Evolutionary conservation across 2,888 invertebrate genomes (phyloP).

Genomic region (Lepidonotus clava): DNA sequence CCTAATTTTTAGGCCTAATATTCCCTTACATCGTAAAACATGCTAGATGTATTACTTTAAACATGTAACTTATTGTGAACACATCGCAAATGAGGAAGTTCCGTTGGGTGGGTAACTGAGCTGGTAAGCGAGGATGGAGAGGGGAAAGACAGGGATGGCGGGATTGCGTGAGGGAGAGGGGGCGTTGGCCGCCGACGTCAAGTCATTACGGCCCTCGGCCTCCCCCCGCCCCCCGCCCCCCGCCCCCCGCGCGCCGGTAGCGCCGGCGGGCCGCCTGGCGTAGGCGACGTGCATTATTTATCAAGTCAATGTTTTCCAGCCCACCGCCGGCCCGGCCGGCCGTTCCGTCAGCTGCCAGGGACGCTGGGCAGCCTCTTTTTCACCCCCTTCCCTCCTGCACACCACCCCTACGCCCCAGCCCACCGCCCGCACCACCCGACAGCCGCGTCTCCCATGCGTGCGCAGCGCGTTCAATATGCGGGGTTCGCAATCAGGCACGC

Average conservation of each 20-base stretch:
- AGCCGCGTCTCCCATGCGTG: neutral
- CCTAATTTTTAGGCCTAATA: too few species aligned
- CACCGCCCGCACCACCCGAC: neutral
- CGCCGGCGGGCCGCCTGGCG: constrained; percentile 18
- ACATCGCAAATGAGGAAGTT: too few species aligned
- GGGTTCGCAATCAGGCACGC: constrained; percentile 23
- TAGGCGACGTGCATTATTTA: constrained; percentile 30
- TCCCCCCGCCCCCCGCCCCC: neutral
- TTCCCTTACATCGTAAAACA: too few species aligned
- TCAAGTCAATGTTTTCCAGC: constrained; percentile 41
- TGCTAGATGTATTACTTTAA: too few species aligned
- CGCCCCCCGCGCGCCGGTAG: neutral
- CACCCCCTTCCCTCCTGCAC: neutral
- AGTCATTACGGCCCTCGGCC: neutral
- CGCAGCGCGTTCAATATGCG: constrained; percentile 1
- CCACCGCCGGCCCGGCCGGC: neutral
- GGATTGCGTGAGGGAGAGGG: neutral
- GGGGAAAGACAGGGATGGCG: neutral
- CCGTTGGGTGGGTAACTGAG: neutral
- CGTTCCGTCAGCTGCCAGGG: constrained; percentile 35
- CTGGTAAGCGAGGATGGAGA: neutral
- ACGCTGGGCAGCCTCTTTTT: neutral
- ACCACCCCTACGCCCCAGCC: neutral
- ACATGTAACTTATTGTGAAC: too few species aligned
- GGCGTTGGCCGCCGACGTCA: neutral